Evolutionary conservation across 2,888 invertebrate genomes (phyloP).

Genomic region (Protophormia terraenovae): DNA sequence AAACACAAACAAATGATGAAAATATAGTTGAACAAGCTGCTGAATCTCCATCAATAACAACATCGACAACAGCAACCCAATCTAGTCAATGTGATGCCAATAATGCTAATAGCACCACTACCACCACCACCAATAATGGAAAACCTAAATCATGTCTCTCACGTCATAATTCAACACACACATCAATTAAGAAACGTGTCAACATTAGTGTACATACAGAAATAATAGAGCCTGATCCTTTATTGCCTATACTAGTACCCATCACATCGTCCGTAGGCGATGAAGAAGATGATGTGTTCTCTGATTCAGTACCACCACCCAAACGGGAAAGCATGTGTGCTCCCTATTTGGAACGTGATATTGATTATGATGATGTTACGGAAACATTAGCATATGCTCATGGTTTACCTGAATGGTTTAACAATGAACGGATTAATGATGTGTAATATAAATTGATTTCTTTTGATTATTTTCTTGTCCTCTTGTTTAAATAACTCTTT

Average conservation of each 20-base stretch:
- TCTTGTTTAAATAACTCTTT: conserved; percentile 12
- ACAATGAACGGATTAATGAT: conserved; percentile 80
- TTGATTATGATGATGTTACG: conserved; percentile 71
- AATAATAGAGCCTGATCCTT: conserved; percentile 79
- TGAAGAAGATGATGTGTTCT: conserved; percentile 85
- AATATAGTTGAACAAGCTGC: background rate
- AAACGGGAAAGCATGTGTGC: conserved; percentile 82
- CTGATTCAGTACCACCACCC: conserved; percentile 82
- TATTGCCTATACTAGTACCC: conserved; percentile 68
- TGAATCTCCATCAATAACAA: conserved; percentile 48
- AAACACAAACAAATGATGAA: conserved; percentile 16
- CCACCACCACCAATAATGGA: background rate
- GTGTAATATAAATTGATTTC: conserved; percentile 73
- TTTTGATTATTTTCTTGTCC: conserved; percentile 42
- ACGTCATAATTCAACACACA: conserved; percentile 79
- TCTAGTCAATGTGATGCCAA: conserved; percentile 59
- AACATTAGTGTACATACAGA: conserved; percentile 80
- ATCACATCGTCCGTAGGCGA: conserved; percentile 70
- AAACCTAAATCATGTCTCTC: conserved; percentile 79
- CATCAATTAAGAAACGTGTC: conserved; percentile 80
- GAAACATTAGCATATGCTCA: conserved; percentile 74
- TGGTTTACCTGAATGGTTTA: conserved; percentile 82
- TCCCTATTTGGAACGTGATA: conserved; percentile 80
- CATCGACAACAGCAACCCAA: too few species aligned
- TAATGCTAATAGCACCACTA: conserved; percentile 25